phyloP scores from a whole-genome alignment of 2,888 invertebrate genomes.

The Anthrax anthrax region DNA sequence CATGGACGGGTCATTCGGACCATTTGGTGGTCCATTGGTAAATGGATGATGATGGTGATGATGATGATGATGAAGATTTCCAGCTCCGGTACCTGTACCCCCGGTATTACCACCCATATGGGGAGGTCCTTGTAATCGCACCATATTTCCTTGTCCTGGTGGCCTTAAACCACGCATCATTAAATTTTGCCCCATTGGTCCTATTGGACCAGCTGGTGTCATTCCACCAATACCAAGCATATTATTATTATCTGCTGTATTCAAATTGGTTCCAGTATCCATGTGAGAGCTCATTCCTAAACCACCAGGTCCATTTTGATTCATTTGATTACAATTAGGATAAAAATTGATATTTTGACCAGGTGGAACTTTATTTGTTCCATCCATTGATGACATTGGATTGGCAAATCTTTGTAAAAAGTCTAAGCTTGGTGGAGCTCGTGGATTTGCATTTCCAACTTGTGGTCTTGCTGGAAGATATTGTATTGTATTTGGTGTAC shows the following conservation, averaged over 20 bases:
- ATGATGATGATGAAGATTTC: slow-evolving; percentile 23
- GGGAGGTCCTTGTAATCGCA: slow-evolving; percentile 19
- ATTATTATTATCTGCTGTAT: slow-evolving; percentile 30
- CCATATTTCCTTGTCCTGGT: slow-evolving; percentile 24
- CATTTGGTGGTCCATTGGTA: slow-evolving; percentile 18
- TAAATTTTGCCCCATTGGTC: slow-evolving; percentile 20
- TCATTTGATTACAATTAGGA: slow-evolving; percentile 29
- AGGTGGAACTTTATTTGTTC: slow-evolving; percentile 9
- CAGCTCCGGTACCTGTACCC: background rate
- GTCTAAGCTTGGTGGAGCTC: slow-evolving; percentile 77
- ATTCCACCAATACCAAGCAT: slow-evolving; percentile 25
- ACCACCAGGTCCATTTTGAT: slow-evolving; percentile 22
- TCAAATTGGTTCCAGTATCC: slow-evolving; percentile 26
- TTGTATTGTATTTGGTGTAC: slow-evolving; percentile 95
- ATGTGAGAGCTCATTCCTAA: slow-evolving; percentile 37
- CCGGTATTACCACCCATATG: slow-evolving; percentile 14
- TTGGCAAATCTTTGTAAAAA: slow-evolving; percentile 80
- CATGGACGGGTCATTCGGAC: slow-evolving; percentile 20
- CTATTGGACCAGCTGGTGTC: slow-evolving; percentile 6
- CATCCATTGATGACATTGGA: slow-evolving; percentile 41
- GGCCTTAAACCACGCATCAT: slow-evolving; percentile 40
- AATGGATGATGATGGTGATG: slow-evolving; percentile 25
- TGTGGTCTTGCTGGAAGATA: slow-evolving; percentile 93
- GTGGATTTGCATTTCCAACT: slow-evolving; percentile 51
- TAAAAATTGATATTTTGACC: slow-evolving; percentile 23